Percentiles rank a stretch among this genome's conserved stretches.
These are phyloP conservation scores for Varecia variegata DNA, from an alignment of 2,797 vertebrate genomes.

Conservation along the genomic window DNA sequence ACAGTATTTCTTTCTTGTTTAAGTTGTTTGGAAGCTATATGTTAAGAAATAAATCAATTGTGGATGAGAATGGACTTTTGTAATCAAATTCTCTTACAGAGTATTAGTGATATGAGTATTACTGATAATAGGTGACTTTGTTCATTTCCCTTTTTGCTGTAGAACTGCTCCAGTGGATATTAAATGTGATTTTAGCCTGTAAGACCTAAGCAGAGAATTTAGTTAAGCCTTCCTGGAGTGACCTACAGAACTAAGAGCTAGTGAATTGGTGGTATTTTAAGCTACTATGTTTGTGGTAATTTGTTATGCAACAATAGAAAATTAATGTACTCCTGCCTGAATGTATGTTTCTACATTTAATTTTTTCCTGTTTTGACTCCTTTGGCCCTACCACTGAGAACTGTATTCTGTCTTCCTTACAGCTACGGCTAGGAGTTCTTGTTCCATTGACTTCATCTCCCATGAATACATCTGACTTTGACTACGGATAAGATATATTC, in stretches of 20 bases:
- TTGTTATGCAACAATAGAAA: neutral
- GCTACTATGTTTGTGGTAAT: neutral
- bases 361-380: neutral
- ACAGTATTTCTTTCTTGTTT: neutral
- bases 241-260: neutral
- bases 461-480: neutral
- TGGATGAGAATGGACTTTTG: neutral
- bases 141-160: neutral
- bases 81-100: neutral
- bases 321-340: neutral
- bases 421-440: neutral
- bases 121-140: neutral
- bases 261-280: neutral
- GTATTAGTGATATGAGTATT: neutral
- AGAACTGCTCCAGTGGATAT: neutral
- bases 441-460: neutral
- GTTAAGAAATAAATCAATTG: neutral
- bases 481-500: neutral
- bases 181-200: neutral
- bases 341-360: neutral
- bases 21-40: neutral
- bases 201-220: neutral
- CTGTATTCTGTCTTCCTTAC: conserved; percentile 15
- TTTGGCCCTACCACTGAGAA: neutral
- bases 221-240: neutral